Base-by-base conservation (phyloP, 2,888 invertebrate genomes). In the Drosophila picticornis region DNA sequence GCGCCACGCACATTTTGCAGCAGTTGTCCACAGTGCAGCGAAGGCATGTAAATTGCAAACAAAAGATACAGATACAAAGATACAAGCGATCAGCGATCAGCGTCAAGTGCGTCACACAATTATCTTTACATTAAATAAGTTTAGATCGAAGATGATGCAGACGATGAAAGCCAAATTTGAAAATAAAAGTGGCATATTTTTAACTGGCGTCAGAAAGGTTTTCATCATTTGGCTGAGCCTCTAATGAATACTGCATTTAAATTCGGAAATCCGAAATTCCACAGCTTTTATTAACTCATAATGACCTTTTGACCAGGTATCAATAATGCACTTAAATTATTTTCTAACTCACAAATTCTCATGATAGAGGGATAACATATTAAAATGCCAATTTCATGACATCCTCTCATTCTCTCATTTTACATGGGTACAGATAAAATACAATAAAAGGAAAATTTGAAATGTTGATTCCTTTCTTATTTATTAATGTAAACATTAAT, bases 1-100 rank as follows among this genome's bases (percentile, higher is more conserved):
- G 89, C 75, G 72, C 67, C 79, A 87, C 88, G 88, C 84, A 86
- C 84, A 87, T 65, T 77, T 81, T 77, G 77, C 68, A 34, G 59
- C 83, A 75, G 69, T 80, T 82, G 83, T 74, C 74, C 83, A 67
- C 70, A 50, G 29, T 48, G 46, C 38, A 48, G 38, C 43, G 36
- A 52, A 57, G 72, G 77, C 78, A 81, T 79, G 78, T 81, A 79
- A 79, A 79, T 81, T 81, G 78, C 78, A 65, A 72, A 72, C 75
- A 73, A 65, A 60, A 78, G 63, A 71, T 53, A 69, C 62, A 57
- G 32, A 63, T 51, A 38, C 58, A 64, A 22, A 72, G 68, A 78
- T 81, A 77, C 61, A 61, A 65, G 71, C 60, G 80, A 46, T 67
- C 50, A 55, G 52, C 16, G 13, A 29, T 38, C 38, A 75, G 40